Evolutionary conservation across 2,888 invertebrate genomes (phyloP).

Genomic region (Acronicta leporina): DNA sequence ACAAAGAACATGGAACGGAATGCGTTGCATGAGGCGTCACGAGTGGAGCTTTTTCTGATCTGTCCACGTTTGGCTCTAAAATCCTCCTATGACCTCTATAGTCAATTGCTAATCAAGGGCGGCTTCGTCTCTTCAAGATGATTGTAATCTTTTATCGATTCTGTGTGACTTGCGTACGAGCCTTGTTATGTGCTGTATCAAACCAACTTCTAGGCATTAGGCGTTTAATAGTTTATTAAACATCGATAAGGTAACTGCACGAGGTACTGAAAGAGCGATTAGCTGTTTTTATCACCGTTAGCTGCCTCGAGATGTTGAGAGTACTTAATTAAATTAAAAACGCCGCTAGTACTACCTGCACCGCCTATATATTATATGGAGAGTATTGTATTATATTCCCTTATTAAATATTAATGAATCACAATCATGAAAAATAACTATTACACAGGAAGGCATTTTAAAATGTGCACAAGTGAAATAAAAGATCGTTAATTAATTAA

Average conservation of each 20-base stretch:
- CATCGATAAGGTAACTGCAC: constrained; percentile 46
- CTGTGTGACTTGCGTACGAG: constrained; percentile 13
- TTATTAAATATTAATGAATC: too few relatives aligned
- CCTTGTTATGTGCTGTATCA: constrained; percentile 14
- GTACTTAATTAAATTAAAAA: too few relatives aligned
- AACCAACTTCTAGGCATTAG: constrained; percentile 30
- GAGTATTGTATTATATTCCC: too few relatives aligned
- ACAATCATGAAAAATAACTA: too few relatives aligned
- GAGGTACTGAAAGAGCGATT: constrained; percentile 15
- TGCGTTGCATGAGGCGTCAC: constrained; percentile 59
- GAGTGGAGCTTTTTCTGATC: constrained; percentile 56
- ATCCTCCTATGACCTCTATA: constrained; percentile 32
- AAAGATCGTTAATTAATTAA: neutral
- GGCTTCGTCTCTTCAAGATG: constrained; percentile 19
- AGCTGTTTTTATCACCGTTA: constrained; percentile 7
- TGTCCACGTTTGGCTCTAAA: constrained; percentile 35
- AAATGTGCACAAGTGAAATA: too few relatives aligned
- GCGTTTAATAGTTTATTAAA: constrained; percentile 48
- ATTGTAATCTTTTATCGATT: constrained; percentile 49
- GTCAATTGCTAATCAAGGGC: constrained; percentile 42
- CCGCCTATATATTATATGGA: too few relatives aligned
- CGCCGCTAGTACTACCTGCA: too few relatives aligned
- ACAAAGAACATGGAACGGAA: constrained; percentile 49
- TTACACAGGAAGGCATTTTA: too few relatives aligned
- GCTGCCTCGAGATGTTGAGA: constrained; percentile 1